Base-by-base conservation (phyloP, 1,140 invertebrate genomes). In the Anastrepha ludens region DNA sequence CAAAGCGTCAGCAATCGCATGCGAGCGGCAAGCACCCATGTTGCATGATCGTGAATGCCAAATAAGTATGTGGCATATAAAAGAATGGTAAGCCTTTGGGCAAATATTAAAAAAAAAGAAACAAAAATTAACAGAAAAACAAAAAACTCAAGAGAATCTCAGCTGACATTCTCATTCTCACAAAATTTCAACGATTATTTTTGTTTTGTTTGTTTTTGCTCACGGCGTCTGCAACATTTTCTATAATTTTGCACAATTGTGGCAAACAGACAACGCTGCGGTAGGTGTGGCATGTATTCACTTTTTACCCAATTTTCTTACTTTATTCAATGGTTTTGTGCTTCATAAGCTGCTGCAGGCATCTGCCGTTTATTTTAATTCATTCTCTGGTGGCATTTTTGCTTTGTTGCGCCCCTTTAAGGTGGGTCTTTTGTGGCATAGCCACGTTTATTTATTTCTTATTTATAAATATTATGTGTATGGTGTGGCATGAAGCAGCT, bases 211-310 rank as follows among this genome's bases (percentile, higher is more conserved):
- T 62, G 9, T 62, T 15, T n/a, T 62, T 62, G 5, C 15, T 55
- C 9, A 4, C 15, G 5, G 60, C 13, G 13, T 9, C n/a, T 62
- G 60, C n/a, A 62, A 17, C 15, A 50, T 74, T 74, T 17, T 39
- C 17, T 74, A 29, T 41, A 47, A 55, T 81, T 81, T 20, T 81
- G 74, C 55, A 11, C 6, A 11, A 6, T 81, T 67, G 64, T 29
- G 5, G 44, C 74, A 81, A 81, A 29, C 47, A 55, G n/a, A 15
- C 47, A 47, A 15, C 47, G 17, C 17, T 81, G 74, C n/a, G 74
- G 17, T 81, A 81, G 74, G 74, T 81, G 74, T 81, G 74, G 74
- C 50, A 55, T 55, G 74, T n/a, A 55, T 55, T 17, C 47, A 78
- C 7, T 50, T 81, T 39, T 67, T 67, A 17, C 11, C 60, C 17